Evolutionary conservation across 2,113 vertebrate genomes (phyloP), one percentile per base, ranked within the genome.

Genomic region (Camelus dromedarius): DNA sequence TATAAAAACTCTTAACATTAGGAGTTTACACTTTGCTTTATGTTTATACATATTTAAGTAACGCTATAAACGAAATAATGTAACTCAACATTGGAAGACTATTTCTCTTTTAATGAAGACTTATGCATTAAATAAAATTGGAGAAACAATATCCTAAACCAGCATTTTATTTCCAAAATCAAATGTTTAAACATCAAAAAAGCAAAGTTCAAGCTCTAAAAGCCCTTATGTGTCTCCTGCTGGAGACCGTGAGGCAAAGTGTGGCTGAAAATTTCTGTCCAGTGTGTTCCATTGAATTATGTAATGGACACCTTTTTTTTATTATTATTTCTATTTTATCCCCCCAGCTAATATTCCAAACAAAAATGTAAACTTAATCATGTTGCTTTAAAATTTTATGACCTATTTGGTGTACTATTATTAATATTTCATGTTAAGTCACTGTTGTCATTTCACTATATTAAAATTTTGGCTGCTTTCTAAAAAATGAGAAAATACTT

Each of bases 11-110:
- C 26, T 92, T 92, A 81, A 88, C 50, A 81, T 88, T 92, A 79
- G 56, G 22, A 79, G 24, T 94, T 96, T 95, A 95, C 10, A 91
- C 26, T 96, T 95, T 79, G 73, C n/a, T 96, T 95, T 94, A 91
- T 86, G 52, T 95, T 97, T 95, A 75, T 91, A 75, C 56, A 82
- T 86, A 95, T 91, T 96, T 96, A 96, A 94, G 86, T 85, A 95
- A 89, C 15, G 42, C 72, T 83, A 60, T 94, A 95, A 85, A 93
- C 60, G 93, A 93, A 87, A 87, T 89, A 96, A 96, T 91, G 96
- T 93, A 97, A 85, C 3, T 50, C 22, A 97, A 66, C 50, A 80
- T 19, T 80, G 66, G 26, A 28, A 85, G 32, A 22, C 18, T 89
- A 46, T 42, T 95, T 85, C 24, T 5, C 58, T 77, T 86, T 79